Percentiles rank a stretch among this genome's conserved stretches.
phyloP scores from a whole-genome alignment of 2,113 vertebrate species.

The Polyodon spathula region DNA sequence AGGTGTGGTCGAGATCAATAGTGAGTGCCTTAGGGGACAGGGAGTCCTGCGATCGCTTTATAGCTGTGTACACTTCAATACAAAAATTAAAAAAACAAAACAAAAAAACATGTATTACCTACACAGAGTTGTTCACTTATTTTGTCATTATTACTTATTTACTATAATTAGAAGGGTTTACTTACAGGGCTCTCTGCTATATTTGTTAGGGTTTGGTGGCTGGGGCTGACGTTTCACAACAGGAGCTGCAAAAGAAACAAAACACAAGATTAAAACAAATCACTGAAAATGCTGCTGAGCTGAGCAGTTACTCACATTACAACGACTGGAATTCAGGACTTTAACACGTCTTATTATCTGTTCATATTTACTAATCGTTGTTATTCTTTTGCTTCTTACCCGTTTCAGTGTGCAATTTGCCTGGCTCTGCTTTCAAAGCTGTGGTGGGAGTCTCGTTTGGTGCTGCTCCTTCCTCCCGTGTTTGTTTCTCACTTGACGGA shows the following conservation, averaged over 20 bases:
- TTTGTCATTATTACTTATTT: too few relatives aligned
- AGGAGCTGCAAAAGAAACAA: conserved; percentile 40
- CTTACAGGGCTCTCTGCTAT: conserved; percentile 68
- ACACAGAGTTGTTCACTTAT: too few relatives aligned
- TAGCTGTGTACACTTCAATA: conserved; percentile 74
- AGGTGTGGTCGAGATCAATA: conserved; percentile 85
- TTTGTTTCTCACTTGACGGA: conserved; percentile 23
- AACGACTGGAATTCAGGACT: too few relatives aligned
- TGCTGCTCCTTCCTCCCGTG: conserved; percentile 29
- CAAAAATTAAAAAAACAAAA: background rate
- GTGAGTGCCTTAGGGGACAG: conserved; percentile 65
- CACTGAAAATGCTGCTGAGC: background rate
- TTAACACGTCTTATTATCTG: too few relatives aligned
- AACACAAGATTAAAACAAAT: conserved; percentile 4
- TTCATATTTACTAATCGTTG: too few relatives aligned
- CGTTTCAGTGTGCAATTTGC: background rate
- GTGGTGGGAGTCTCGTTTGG: conserved; percentile 36
- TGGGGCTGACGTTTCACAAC: conserved; percentile 59
- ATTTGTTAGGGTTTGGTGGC: conserved; percentile 63
- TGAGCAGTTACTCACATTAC: too few relatives aligned
- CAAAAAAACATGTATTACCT: background rate
- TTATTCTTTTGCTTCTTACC: too few relatives aligned
- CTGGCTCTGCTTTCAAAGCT: conserved; percentile 15
- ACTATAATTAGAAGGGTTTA: background rate
- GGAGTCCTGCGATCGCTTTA: conserved; percentile 65